A percentile compares a stretch with the other conserved stretches of the same genome.
These are phyloP conservation scores for Aspidoscelis tigris DNA, from an alignment of 2,113 vertebrate species.

Conservation along the genomic window DNA sequence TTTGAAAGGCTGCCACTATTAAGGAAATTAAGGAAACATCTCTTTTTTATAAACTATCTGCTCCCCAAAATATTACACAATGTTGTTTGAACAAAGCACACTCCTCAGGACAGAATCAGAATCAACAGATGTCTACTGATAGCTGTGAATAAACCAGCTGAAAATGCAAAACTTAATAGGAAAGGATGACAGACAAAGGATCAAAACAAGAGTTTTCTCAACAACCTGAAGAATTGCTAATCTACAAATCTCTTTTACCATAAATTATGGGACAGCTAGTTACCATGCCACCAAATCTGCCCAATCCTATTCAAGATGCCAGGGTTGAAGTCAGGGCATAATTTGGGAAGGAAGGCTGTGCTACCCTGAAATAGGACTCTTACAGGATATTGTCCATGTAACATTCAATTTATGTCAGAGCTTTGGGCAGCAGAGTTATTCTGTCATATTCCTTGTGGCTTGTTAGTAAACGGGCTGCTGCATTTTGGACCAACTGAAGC, in stretches of 20 bases:
- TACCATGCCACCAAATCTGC: slow-evolving; percentile 12
- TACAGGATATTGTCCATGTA: slow-evolving; percentile 29
- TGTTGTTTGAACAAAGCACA: background rate
- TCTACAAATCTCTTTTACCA: background rate
- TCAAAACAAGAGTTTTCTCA: background rate
- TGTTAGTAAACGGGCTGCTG: no score
- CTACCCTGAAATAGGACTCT: background rate
- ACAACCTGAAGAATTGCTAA: background rate
- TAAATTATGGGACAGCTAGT: slow-evolving; percentile 8
- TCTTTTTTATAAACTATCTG: slow-evolving; percentile 8
- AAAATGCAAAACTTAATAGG: background rate
- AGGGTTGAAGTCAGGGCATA: background rate
- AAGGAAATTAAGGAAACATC: background rate
- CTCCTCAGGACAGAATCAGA: slow-evolving; percentile 10
- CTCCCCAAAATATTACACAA: background rate
- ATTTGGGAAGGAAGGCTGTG: background rate
- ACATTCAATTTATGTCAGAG: slow-evolving; percentile 9
- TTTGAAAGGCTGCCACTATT: background rate
- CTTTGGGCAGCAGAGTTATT: no score
- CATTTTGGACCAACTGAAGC: no score
- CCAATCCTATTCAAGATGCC: background rate
- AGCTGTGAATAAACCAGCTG: background rate
- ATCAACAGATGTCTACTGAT: background rate
- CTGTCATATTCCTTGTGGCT: no score
- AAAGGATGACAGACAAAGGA: background rate